These are phyloP conservation scores for Iguana delicatissima DNA, from an alignment of 2,797 vertebrate genomes.

Conservation along the genomic window DNA sequence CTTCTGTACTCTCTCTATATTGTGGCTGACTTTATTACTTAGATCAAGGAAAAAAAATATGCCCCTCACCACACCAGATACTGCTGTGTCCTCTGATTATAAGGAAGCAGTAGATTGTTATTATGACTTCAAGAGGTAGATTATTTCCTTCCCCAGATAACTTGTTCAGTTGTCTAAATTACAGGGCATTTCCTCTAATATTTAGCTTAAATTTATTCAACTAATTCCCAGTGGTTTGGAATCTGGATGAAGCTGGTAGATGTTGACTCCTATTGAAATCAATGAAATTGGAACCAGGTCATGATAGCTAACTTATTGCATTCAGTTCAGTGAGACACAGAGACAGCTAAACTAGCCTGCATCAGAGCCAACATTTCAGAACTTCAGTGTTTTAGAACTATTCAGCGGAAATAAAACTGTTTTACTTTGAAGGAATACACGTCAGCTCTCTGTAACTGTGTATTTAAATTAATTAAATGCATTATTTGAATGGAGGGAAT, in stretches of 20 bases:
- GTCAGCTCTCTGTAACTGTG: background rate
- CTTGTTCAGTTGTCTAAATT: background rate
- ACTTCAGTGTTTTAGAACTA: background rate
- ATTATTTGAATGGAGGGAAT: background rate
- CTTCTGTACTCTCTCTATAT: background rate
- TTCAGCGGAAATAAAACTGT: background rate
- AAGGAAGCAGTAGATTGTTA: background rate
- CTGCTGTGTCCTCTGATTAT: background rate
- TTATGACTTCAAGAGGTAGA: background rate
- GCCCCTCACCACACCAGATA: background rate
- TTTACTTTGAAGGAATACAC: background rate
- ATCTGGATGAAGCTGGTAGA: background rate
- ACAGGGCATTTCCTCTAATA: background rate
- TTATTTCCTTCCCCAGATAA: background rate
- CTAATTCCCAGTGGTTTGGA: background rate
- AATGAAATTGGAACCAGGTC: background rate
- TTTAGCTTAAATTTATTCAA: background rate
- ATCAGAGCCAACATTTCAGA: background rate
- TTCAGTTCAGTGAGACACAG: background rate
- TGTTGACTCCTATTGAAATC: background rate
- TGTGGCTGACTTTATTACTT: conserved; percentile 1
- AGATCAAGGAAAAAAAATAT: background rate
- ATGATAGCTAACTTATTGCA: background rate
- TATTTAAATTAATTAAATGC: background rate
- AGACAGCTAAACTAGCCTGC: too few relatives aligned